Evolutionary conservation across 1,140 invertebrate species (phyloP), one percentile per base, ranked within the genome.

Genomic region (Drosophila truncata): DNA sequence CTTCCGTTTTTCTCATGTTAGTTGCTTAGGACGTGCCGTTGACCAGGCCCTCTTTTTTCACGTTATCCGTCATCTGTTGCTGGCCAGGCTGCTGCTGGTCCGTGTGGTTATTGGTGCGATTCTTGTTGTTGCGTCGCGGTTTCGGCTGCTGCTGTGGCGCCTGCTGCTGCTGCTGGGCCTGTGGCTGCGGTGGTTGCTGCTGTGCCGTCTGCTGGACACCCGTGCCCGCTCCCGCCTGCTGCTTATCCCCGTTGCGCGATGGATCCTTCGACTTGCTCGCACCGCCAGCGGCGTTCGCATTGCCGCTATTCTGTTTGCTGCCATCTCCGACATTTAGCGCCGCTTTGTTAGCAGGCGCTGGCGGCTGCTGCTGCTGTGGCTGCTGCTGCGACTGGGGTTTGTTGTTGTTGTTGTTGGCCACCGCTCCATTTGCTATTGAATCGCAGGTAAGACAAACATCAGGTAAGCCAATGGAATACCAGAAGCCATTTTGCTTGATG

Each of bases 1-100:
- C 44, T 47, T 57, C 20, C 37, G 8, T 44, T 42, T 44, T 16
- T 23, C 3, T 35, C 31, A 39, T 47, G 39, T 57, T 62, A 62
- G 78, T 62, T 65, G 64, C 27, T 87, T 92, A 92, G 78, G 91
- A 92, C 63, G 91, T 92, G 50, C 91, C 91, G 64, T 92, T 92
- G 52, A 92, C 91, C 47, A 92, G 77, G 23, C 88, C 80, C 69
- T 92, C 91, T 69, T 92, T 91, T 65, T 92, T 92, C 18, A 86
- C 72, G 31, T 63, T 72, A 67, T 91, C 86, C 65, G 75, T 77
- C 66, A 76, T 62, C 50, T 74, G 76, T 50, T 72, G 75, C 52
- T 91, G 86, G 8, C 66, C 61, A 46, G 77, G 25, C 25, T 47
- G 60, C 33, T 72, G 73, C 49, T 86, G 85, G 37, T 90, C 88